Conservation (phyloP, 2,797 vertebrate species). For the Xerus rutilus region DNA sequence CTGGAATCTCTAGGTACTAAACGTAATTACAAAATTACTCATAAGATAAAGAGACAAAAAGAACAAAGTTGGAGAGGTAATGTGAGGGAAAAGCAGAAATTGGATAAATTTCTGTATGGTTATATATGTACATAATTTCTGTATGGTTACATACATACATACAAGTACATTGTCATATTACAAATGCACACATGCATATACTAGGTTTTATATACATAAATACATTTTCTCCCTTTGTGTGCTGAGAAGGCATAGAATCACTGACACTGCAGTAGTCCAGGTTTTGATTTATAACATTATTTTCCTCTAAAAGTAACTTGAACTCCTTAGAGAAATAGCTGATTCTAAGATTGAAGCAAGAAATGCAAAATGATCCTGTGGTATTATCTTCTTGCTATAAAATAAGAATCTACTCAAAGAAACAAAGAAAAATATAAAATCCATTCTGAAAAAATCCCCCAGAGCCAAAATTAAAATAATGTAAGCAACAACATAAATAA, state of each 20-base stretch:
- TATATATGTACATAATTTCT: no score
- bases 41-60: neutral
- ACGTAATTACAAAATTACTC: neutral
- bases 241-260: neutral
- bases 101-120: neutral
- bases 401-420: neutral
- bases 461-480: neutral
- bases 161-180: neutral
- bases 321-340: neutral
- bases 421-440: neutral
- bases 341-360: neutral
- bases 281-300: neutral
- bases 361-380: neutral
- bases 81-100: neutral
- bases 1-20: neutral
- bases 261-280: accelerated
- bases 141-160: no score
- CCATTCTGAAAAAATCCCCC: neutral
- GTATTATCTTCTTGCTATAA: neutral
- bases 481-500: neutral
- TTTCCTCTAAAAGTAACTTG: neutral
- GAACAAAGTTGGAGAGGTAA: neutral
- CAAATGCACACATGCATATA: neutral
- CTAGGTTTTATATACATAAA: no score
- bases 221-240: neutral